These are phyloP conservation scores for Archips xylosteana DNA, from an alignment of 2,888 invertebrate species.

Conservation along the genomic window DNA sequence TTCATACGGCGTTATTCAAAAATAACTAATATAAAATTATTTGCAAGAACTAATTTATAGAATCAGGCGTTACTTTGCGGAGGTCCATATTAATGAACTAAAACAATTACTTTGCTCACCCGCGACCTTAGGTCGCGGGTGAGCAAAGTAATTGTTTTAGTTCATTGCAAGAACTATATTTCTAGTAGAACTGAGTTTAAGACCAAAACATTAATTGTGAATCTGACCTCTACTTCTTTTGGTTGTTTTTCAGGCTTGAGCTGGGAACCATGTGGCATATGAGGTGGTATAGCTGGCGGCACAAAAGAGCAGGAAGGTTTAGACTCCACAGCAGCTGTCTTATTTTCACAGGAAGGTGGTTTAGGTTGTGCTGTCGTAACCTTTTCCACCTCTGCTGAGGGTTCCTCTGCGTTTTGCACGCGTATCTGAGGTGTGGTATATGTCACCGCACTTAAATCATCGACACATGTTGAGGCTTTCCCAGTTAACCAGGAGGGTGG, in stretches of 20 bases:
- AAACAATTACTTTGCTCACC: too few relatives aligned
- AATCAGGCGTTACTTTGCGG: too few relatives aligned
- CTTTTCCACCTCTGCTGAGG: slow-evolving; percentile 55
- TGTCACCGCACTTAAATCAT: slow-evolving; percentile 52
- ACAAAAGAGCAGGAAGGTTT: slow-evolving; percentile 78
- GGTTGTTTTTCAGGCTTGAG: slow-evolving; percentile 72
- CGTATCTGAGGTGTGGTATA: slow-evolving; percentile 67
- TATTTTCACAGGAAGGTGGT: slow-evolving; percentile 53
- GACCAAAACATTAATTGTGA: slow-evolving; percentile 34
- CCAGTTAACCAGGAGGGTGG: slow-evolving; percentile 74
- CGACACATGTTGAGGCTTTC: slow-evolving; percentile 53
- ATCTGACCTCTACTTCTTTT: slow-evolving; percentile 83
- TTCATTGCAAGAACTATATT: not conserved
- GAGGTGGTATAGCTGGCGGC: slow-evolving; percentile 56
- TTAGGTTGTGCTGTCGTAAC: slow-evolving; percentile 58
- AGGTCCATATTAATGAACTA: too few relatives aligned
- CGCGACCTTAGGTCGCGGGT: too few relatives aligned
- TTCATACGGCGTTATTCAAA: slow-evolving; percentile 43
- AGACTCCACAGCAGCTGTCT: slow-evolving; percentile 57
- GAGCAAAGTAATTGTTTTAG: too few relatives aligned
- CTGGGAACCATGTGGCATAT: slow-evolving; percentile 59
- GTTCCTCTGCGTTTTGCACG: slow-evolving; percentile 66
- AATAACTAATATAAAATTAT: slow-evolving; percentile 17
- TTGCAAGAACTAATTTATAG: too few relatives aligned
- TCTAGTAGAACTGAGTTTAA: not conserved